Evolutionary conservation across 2,888 invertebrate genomes (phyloP).

Genomic region (Cheilosia urbana): DNA sequence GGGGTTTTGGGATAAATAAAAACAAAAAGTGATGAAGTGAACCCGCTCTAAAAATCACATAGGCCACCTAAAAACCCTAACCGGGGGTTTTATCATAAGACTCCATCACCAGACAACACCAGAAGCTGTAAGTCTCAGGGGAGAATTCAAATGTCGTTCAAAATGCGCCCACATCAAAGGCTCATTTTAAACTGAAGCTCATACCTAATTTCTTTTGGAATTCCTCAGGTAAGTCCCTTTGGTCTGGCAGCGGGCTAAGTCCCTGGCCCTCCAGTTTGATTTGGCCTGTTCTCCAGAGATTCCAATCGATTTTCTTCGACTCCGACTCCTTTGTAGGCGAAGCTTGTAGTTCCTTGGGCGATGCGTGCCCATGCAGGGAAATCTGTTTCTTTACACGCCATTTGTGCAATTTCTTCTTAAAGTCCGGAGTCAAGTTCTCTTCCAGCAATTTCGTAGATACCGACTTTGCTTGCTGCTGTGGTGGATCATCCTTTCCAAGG

Average conservation of each 20-base stretch:
- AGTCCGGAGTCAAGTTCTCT: slow-evolving; percentile 91
- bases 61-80: too few relatives aligned
- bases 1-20: too few relatives aligned
- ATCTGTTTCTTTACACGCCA: slow-evolving; percentile 88
- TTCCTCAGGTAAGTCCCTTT: slow-evolving; percentile 90
- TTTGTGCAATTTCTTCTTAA: slow-evolving; percentile 92
- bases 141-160: too few relatives aligned
- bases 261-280: slow-evolving; percentile 83
- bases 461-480: slow-evolving; percentile 78
- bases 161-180: too few relatives aligned
- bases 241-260: slow-evolving; percentile 85
- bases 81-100: too few relatives aligned
- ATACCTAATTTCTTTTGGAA: slow-evolving; percentile 91
- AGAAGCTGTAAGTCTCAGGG: too few relatives aligned
- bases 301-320: slow-evolving; percentile 86
- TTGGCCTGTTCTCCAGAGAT: slow-evolving; percentile 86
- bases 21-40: too few relatives aligned
- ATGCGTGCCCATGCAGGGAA: slow-evolving; percentile 74
- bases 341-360: slow-evolving; percentile 77
- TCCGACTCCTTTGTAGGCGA: slow-evolving; percentile 81
- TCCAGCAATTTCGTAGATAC: slow-evolving; percentile 84
- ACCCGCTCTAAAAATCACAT: too few relatives aligned
- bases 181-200: slow-evolving; percentile 23
- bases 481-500: slow-evolving; percentile 80
- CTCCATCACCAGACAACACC: too few relatives aligned